Conservation (phyloP, 1,140 invertebrate species). For the Plectrocnemia conspersa region DNA sequence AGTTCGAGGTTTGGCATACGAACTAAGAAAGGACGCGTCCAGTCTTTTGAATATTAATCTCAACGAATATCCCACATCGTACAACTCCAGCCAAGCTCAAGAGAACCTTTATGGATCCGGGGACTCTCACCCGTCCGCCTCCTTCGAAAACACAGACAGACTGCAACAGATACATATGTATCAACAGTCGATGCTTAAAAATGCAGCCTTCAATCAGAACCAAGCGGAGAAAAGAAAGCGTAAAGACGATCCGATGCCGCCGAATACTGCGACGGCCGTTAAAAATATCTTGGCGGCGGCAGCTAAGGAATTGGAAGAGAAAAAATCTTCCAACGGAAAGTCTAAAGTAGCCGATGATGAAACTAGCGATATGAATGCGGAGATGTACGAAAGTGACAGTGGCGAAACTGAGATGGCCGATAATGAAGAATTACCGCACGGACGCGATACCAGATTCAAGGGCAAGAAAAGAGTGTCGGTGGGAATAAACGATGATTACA, state of each 20-base stretch:
- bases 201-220: constrained; percentile 2
- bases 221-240: constrained; percentile 38
- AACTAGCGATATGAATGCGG: constrained; percentile 19
- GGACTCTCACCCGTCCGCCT: background rate
- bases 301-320: constrained; percentile 48
- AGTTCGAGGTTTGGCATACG: constrained; percentile 55
- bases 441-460: constrained; percentile 45
- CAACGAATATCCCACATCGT: constrained; percentile 45
- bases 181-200: constrained; percentile 48
- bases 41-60: constrained; percentile 50
- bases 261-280: constrained; percentile 42
- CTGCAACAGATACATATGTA: constrained; percentile 49
- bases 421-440: constrained; percentile 13
- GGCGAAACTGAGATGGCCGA: constrained; percentile 18
- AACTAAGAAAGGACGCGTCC: constrained; percentile 49
- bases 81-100: constrained; percentile 36
- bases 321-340: constrained; percentile 38
- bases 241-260: constrained; percentile 43
- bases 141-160: constrained; percentile 46
- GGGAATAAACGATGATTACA: constrained; percentile 34
- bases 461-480: constrained; percentile 54
- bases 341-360: constrained; percentile 45
- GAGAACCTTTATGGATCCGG: constrained; percentile 16
- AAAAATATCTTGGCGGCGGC: constrained; percentile 48
- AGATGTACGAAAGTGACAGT: constrained; percentile 23